Conservation (phyloP, 2,113 vertebrate genomes). For the Notothenia coriiceps region DNA sequence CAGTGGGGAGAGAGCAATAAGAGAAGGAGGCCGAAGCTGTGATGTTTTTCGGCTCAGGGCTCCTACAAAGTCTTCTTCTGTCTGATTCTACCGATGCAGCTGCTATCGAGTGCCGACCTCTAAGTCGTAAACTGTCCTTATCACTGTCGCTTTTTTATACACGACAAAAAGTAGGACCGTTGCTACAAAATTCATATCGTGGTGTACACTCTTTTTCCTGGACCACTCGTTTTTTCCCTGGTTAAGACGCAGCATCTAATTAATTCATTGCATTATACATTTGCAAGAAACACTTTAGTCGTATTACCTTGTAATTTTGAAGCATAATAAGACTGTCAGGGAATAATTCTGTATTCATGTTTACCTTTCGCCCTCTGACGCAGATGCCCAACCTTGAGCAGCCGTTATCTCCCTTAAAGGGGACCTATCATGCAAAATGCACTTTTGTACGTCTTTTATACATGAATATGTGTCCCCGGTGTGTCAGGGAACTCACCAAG, state of each 20-base stretch:
- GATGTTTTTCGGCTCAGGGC: conserved; percentile 16
- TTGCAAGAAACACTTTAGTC: background rate
- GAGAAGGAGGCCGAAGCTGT: conserved; percentile 30
- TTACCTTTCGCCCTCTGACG: too few species aligned
- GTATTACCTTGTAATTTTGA: background rate
- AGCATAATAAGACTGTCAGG: too few species aligned
- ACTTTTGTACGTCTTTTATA: too few species aligned
- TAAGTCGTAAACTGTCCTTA: background rate
- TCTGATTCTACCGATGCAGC: conserved; percentile 17
- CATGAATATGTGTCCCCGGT: too few species aligned
- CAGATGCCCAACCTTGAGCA: too few species aligned
- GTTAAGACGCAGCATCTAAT: background rate
- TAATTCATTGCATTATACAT: background rate
- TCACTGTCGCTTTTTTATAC: background rate
- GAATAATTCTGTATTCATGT: too few species aligned
- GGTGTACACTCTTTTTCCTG: too few species aligned
- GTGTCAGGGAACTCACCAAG: too few species aligned
- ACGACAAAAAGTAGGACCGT: background rate
- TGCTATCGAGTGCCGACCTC: background rate
- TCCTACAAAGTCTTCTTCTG: conserved; percentile 10
- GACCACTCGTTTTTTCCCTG: too few species aligned
- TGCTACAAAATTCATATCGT: background rate
- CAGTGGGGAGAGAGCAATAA: conserved; percentile 26
- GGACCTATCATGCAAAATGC: too few species aligned
- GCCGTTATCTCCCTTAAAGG: too few species aligned